Evolutionary conservation across 2,797 vertebrate genomes (phyloP), one percentile per base, ranked within the genome.

Genomic region (Epinephelus awoara): DNA sequence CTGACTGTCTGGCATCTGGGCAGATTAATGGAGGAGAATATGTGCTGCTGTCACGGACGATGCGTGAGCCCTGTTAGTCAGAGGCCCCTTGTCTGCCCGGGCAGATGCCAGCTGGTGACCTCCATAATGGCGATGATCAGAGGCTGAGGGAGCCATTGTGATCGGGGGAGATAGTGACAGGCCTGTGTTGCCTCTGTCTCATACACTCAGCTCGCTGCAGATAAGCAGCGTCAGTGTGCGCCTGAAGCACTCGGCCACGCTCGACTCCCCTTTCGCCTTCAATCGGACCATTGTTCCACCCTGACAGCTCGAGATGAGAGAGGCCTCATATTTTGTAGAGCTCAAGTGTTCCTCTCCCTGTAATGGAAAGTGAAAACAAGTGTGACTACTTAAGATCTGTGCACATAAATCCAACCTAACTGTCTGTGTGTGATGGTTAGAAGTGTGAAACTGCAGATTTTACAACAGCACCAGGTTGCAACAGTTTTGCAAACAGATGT

Each of bases 101-200:
- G 70, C 86, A 66, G 67, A 84, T 80, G 75, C 89, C 92, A 91
- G 91, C 91, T 91, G 91, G 83, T 92, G 91, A 93, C 89, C 90
- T 93, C 88, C 85, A 92, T 90, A 86, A 69, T 61, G 57, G 78
- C 15, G 71, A 79, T 67, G 75, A 70, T 70, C 73, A 14, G 62
- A 59, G 71, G 72, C 81, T 75, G 83, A 86, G 82, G 75, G 64
- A 62, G 77, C 84, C 62, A 78, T 90, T 88, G 90, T 91, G 88
- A 82, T n/a, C n/a, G 2, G 25, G 62, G 62, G 68, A 71, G 83
- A 81, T 74, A 68, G 87, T 64, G 87, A 74, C 80, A 15, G 75
- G 78, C 82, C 74, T 90, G 88, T 75, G 80, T 40, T 58, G 82
- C 75, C 67, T 71, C 59, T 47, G 80, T 88, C 63, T 85, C n/a